A percentile compares a stretch with the other conserved stretches of the same genome.
Conservation (phyloP, 2,113 vertebrate genomes). For the Microcebus ravelobensis region DNA sequence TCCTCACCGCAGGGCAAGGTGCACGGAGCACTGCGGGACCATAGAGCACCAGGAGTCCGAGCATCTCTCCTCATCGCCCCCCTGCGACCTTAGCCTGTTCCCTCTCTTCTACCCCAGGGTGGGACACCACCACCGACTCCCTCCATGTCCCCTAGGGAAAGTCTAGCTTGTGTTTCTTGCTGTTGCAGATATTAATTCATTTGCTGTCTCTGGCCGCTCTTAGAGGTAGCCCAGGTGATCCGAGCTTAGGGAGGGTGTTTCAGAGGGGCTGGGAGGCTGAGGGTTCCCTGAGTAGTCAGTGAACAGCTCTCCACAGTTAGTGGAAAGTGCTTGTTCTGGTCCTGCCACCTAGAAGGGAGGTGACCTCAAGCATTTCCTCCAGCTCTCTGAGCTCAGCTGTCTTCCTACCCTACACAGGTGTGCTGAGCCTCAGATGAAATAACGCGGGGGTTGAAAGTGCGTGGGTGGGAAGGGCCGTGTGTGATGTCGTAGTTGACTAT, state of each 20-base stretch:
- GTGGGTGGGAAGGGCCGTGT: fast-evolving
- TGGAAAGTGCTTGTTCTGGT: background rate
- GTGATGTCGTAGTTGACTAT: too few relatives aligned
- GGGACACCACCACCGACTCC: fast-evolving
- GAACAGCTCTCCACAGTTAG: background rate
- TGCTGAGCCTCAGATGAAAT: background rate
- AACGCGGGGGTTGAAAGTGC: background rate
- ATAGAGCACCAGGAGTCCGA: background rate
- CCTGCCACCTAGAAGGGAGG: background rate
- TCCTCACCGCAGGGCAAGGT: background rate
- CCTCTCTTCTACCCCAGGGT: background rate
- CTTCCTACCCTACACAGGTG: background rate
- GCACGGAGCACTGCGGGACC: background rate
- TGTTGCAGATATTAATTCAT: background rate
- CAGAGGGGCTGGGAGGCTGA: too few relatives aligned
- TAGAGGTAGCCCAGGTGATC: background rate
- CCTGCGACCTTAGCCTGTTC: background rate
- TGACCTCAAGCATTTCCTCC: background rate
- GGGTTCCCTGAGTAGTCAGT: too few relatives aligned
- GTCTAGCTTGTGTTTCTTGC: background rate
- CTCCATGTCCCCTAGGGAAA: background rate
- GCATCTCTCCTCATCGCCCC: too few relatives aligned
- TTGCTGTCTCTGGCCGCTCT: background rate
- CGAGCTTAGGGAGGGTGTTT: background rate
- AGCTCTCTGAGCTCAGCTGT: background rate